A percentile compares a stretch with the other conserved stretches of the same genome.
These are phyloP conservation scores for Porites divaricata DNA, from an alignment of 92 coral and sea anemone species.

Conservation along the genomic window DNA sequence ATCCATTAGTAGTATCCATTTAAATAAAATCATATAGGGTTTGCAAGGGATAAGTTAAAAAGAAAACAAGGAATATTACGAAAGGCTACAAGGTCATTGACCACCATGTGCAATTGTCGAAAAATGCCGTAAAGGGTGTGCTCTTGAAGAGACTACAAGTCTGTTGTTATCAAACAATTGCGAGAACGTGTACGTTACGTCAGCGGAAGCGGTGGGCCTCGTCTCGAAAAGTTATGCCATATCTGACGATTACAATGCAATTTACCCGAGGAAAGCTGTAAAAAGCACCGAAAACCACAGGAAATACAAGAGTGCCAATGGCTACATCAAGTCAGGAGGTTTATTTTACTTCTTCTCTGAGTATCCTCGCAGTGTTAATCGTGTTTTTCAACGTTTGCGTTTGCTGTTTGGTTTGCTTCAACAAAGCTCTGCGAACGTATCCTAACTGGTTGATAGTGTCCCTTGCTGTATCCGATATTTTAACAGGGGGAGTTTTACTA, in stretches of 20 bases:
- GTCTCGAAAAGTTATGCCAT: background rate
- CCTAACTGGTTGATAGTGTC: conserved; percentile 80
- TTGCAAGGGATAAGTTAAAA: background rate
- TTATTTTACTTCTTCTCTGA: conserved; percentile 38
- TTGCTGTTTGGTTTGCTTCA: conserved; percentile 59
- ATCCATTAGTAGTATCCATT: no score
- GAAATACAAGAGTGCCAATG: background rate
- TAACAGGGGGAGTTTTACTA: conserved; percentile 70
- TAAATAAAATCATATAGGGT: background rate
- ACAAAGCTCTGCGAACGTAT: conserved; percentile 59
- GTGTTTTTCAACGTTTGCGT: conserved; percentile 67
- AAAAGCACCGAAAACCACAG: background rate
- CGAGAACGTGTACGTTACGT: background rate
- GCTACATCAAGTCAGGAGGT: background rate
- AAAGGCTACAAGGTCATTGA: background rate
- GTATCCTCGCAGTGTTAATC: conserved; percentile 51
- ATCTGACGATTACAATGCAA: background rate
- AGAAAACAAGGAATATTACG: background rate
- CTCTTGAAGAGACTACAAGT: background rate
- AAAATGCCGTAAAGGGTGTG: background rate
- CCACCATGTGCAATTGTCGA: background rate
- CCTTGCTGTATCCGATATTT: conserved; percentile 74
- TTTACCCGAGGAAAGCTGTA: background rate
- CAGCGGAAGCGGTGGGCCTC: background rate
- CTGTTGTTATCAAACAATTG: background rate